phyloP scores from a whole-genome alignment of 2,797 vertebrate species.

The Pseudochromis fuscus region DNA sequence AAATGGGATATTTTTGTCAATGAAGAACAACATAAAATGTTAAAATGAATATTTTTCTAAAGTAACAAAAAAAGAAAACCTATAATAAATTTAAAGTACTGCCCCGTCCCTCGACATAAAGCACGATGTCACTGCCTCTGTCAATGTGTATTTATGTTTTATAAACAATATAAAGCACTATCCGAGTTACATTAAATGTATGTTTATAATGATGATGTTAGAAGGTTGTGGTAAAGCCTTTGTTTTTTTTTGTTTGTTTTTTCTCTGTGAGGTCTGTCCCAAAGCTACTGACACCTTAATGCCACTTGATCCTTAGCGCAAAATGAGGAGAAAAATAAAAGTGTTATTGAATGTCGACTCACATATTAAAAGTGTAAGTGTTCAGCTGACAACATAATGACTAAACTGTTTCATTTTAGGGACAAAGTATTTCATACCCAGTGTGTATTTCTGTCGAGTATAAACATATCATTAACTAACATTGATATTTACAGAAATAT shows the following conservation, averaged over 20 bases:
- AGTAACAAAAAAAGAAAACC: slow-evolving; percentile 69
- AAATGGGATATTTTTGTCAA: slow-evolving; percentile 88
- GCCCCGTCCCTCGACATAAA: slow-evolving; percentile 82
- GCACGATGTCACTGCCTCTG: slow-evolving; percentile 85
- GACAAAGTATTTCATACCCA: slow-evolving; percentile 51
- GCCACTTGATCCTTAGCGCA: slow-evolving; percentile 64
- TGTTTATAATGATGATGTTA: slow-evolving; percentile 78
- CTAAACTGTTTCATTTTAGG: slow-evolving; percentile 60
- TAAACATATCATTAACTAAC: slow-evolving; percentile 54
- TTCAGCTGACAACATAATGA: slow-evolving; percentile 44
- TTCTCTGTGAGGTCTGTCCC: slow-evolving; percentile 84
- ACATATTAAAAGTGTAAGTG: slow-evolving; percentile 67
- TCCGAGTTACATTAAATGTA: slow-evolving; percentile 81
- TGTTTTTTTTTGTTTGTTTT: slow-evolving; percentile 76
- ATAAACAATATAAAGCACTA: slow-evolving; percentile 83
- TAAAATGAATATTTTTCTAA: slow-evolving; percentile 88
- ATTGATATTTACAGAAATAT: slow-evolving; percentile 47
- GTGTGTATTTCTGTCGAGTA: slow-evolving; percentile 49
- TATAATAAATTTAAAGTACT: slow-evolving; percentile 70
- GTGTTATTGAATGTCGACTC: slow-evolving; percentile 72
- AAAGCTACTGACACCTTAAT: slow-evolving; percentile 81
- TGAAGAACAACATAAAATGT: slow-evolving; percentile 82
- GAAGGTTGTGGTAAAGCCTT: slow-evolving; percentile 73
- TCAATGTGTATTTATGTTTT: slow-evolving; percentile 86
- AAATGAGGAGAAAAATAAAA: slow-evolving; percentile 47